A percentile compares a stretch with the other conserved stretches of the same genome.
These are phyloP conservation scores for Ichneumoninae sp. DNA, from an alignment of 2,888 invertebrate genomes.

Conservation along the genomic window DNA sequence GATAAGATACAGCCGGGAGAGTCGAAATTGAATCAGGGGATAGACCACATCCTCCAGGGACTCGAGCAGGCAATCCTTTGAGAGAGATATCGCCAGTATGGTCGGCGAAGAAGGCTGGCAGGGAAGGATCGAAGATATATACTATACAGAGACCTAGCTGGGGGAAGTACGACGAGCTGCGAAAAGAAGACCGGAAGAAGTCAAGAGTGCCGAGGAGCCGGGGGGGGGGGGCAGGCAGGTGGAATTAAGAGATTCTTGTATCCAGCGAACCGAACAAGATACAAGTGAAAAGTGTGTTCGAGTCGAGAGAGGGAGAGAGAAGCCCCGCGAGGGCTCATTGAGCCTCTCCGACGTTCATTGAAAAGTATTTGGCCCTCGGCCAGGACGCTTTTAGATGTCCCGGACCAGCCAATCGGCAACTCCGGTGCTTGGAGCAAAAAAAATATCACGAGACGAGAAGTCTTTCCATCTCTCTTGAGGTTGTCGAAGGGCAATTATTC, in stretches of 20 bases:
- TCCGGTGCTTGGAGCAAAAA: slow-evolving; percentile 16
- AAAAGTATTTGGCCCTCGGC: slow-evolving; percentile 66
- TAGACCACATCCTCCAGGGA: slow-evolving; percentile 11
- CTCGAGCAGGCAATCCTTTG: neutral
- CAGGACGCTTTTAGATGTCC: slow-evolving; percentile 66
- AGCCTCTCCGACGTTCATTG: slow-evolving; percentile 67
- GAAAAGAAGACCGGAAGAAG: slow-evolving; percentile 26
- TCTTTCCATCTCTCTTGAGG: slow-evolving; percentile 13
- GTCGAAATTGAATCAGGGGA: slow-evolving; percentile 15
- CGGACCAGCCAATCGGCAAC: slow-evolving; percentile 61
- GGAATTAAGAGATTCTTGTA: slow-evolving; percentile 24
- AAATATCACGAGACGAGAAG: slow-evolving; percentile 62
- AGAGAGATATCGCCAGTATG: slow-evolving; percentile 4
- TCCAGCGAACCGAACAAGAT: slow-evolving; percentile 39
- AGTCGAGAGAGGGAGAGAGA: slow-evolving; percentile 29
- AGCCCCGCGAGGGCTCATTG: slow-evolving; percentile 63
- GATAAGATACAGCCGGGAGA: slow-evolving; percentile 14
- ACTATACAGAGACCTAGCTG: neutral
- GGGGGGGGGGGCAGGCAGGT: no score
- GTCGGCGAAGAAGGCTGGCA: neutral
- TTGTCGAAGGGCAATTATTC: slow-evolving; percentile 50
- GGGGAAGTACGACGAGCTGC: slow-evolving; percentile 9
- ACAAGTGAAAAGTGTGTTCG: slow-evolving; percentile 51
- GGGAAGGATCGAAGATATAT: neutral
- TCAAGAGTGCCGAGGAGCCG: neutral